Percentiles rank a stretch among this genome's conserved stretches.
These are phyloP conservation scores for Callimorpha dominula DNA, from an alignment of 2,888 invertebrate genomes.

Conservation along the genomic window DNA sequence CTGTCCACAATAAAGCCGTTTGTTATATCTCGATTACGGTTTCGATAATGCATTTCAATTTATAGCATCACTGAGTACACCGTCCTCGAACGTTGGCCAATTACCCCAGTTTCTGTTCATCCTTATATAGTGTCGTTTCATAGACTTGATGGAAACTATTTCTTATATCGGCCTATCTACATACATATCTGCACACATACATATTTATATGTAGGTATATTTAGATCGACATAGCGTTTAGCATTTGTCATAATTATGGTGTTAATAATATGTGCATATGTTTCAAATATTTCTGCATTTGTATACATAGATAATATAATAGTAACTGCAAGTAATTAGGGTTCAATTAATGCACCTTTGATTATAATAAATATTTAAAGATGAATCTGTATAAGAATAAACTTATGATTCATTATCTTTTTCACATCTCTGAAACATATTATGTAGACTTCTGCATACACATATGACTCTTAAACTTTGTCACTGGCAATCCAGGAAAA, in stretches of 20 bases:
- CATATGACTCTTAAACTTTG: too few species aligned
- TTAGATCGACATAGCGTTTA: too few species aligned
- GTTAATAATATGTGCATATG: background rate
- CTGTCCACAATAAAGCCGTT: constrained; percentile 69
- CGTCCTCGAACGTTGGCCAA: constrained; percentile 64
- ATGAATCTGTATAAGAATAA: too few species aligned
- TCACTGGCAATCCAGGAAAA: too few species aligned
- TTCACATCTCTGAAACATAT: too few species aligned
- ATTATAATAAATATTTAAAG: too few species aligned
- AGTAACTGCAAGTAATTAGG: background rate
- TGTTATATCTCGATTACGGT: constrained; percentile 76
- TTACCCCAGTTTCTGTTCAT: constrained; percentile 70
- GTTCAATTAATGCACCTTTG: background rate
- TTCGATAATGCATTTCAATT: constrained; percentile 80
- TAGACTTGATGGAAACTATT: constrained; percentile 35
- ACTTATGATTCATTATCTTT: too few species aligned
- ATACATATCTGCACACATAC: background rate
- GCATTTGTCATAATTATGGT: background rate
- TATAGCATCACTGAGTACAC: constrained; percentile 76
- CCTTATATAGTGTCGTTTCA: constrained; percentile 53
- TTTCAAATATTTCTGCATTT: background rate
- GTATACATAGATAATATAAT: background rate
- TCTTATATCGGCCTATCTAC: constrained; percentile 17
- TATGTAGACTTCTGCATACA: too few species aligned
- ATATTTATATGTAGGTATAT: background rate